Base-by-base conservation (phyloP, 2,888 invertebrate genomes). In the Eupithecia subfuscata region DNA sequence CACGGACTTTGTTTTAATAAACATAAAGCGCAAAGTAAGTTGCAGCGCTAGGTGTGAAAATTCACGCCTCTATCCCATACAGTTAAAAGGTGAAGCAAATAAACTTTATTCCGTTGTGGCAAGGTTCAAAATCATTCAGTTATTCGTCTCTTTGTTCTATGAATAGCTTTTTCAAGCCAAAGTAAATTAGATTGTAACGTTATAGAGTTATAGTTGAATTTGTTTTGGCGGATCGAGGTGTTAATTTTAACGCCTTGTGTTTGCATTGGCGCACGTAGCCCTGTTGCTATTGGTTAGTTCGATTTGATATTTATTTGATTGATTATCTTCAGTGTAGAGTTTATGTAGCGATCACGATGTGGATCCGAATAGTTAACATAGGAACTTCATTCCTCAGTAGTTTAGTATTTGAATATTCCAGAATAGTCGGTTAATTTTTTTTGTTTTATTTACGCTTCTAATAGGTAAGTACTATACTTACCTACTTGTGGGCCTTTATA, bases 211-310 rank as follows among this genome's bases (percentile, higher is more conserved):
- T 75, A 71, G 77, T 76, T 56, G 65, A 76, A 16, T 80, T 82
- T 87, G 5, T 60, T 16, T 77, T 87, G 84, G 25, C 22, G 16
- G 5, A 16, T 34, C 12, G 9, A 87, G 89, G 93, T 93, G 93
- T 93, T 89, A 92, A 92, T 90, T 91, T 92, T 92, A 89, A 92
- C 94, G 93, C 92, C 90, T 92, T 87, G 84, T 84, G 82, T 85
- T 87, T 89, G 85, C 88, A 81, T 87, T 82, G 80, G 82, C 81
- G 84, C 79, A 69, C 73, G 43, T 45, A 74, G 85, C 83, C 81
- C 79, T 80, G 79, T 84, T 88, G 84, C 88, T 85, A 94, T 93
- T 94, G 94, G 94, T 88, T 73, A 86, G 78, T 60, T 81, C 52
- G 75, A 69, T 75, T 79, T 70, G 76, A 83, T 84, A 80, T 82